These are phyloP conservation scores for Botia kubotai DNA, from an alignment of 2,797 vertebrate species.

Conservation along the genomic window DNA sequence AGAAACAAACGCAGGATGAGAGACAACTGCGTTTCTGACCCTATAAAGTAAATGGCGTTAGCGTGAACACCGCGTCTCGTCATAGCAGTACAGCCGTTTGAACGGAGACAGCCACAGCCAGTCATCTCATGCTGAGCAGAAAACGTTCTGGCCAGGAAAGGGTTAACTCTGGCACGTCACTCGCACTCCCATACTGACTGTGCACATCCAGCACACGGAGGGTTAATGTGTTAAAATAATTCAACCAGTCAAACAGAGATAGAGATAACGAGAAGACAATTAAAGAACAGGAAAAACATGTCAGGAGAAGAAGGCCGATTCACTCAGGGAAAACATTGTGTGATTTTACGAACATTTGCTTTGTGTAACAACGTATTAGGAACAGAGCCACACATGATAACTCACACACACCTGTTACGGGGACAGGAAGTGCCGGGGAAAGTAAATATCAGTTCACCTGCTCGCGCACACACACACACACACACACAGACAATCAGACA, in stretches of 20 bases:
- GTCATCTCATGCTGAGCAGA: constrained; percentile 51
- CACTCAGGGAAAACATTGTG: neutral
- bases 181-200: constrained; percentile 53
- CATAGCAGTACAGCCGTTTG: constrained; percentile 73
- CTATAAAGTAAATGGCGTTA: constrained; percentile 44
- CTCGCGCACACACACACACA: neutral
- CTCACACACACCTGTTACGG: too few relatives aligned
- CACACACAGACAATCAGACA: neutral
- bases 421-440: too few relatives aligned
- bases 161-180: constrained; percentile 61
- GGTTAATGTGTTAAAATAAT: constrained; percentile 27
- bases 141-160: constrained; percentile 59
- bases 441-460: too few relatives aligned
- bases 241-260: constrained; percentile 4
- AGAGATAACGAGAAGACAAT: neutral
- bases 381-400: too few relatives aligned
- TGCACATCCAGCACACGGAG: constrained; percentile 43
- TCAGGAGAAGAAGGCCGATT: too few relatives aligned
- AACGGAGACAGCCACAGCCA: constrained; percentile 52
- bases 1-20: constrained; percentile 27
- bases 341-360: neutral
- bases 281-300: neutral
- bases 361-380: too few relatives aligned
- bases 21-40: constrained; percentile 39
- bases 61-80: constrained; percentile 58